Evolutionary conservation across 1,140 invertebrate genomes (phyloP).

Genomic region (Olivierus martensii): DNA sequence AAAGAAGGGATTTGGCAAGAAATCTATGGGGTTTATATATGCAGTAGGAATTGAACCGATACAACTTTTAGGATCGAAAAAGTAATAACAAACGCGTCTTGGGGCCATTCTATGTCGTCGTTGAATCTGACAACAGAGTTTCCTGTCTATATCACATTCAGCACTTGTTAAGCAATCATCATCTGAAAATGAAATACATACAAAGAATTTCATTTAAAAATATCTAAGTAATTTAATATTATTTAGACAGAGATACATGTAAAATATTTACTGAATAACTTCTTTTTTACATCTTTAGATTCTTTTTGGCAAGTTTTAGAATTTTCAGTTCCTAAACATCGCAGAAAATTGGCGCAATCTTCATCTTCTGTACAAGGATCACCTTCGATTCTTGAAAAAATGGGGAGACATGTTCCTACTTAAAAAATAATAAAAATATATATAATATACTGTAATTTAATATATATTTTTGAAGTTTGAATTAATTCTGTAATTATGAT

Average conservation of each 20-base stretch:
- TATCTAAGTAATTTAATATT: background rate
- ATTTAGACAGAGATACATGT: background rate
- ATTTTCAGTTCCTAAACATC: conserved; percentile 40
- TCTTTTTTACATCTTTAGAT: conserved; percentile 36
- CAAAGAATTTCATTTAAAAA: too few relatives aligned
- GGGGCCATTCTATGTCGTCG: conserved; percentile 66
- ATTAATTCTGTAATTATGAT: too few relatives aligned
- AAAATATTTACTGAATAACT: conserved; percentile 56
- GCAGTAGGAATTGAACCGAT: conserved; percentile 66
- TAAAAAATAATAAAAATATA: too few relatives aligned
- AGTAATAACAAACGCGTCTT: conserved; percentile 75
- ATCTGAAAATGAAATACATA: conserved; percentile 39
- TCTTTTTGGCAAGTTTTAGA: conserved; percentile 51
- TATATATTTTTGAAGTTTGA: too few relatives aligned
- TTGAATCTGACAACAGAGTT: conserved; percentile 74
- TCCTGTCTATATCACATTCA: conserved; percentile 69
- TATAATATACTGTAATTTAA: too few relatives aligned
- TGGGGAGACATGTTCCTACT: conserved; percentile 50
- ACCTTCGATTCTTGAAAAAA: conserved; percentile 53
- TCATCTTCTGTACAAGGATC: conserved; percentile 54
- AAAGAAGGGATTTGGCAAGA: conserved; percentile 9
- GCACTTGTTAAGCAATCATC: conserved; percentile 66
- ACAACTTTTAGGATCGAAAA: conserved; percentile 75
- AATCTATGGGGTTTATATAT: background rate
- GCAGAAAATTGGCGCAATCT: conserved; percentile 56